Base-by-base conservation (phyloP, 2,797 vertebrate genomes). In the Discoglossus pictus region DNA sequence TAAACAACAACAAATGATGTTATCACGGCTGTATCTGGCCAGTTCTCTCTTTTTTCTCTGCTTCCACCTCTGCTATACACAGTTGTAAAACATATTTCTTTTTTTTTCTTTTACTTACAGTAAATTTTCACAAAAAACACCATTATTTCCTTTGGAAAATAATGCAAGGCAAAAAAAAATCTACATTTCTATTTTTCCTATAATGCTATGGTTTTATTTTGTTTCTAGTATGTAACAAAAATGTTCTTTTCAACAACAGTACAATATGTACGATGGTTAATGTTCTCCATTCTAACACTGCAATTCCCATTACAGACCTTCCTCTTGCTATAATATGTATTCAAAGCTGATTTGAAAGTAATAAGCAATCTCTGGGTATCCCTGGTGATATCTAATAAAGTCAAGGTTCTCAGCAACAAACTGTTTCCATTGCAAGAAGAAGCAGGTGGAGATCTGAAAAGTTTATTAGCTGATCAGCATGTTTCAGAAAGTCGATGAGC, bases 381-480 rank as follows among this genome's bases (percentile, higher is more conserved):
- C 60, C 52, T 7, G 27, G 68, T 31, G 35, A 58, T 56, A 40
- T 51, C 60, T 70, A 62, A 58, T 70, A 63, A 63, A 58, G 34
- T 63, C n/a, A 51, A 56, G 60, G 24, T 56, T 58, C 56, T 70
- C 68, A 40, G 52, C 20, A 35, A 40, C 51, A 63, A 56, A 51
- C 60, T 42, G 68, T 70, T 70, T 50, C 52, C 34, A 43, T 17
- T 43, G 60, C 50, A 61, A 34, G 25, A 54, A 56, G 68, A 70
- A 56, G 68, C 67, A 69, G 68, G 68, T 70, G 68, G 68, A 56
- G 63, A 63, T 62, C 60, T 42, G 43, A 39, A 63, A 70, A 63
- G 60, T 70, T 70, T 63, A 70, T 70, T 70, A 58, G 60, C 52
- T n/a, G 68, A 70, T 63, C 68, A 63, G 68, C 68, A 63, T 62